Evolutionary conservation across 2,113 vertebrate genomes (phyloP), one percentile per base, ranked within the genome.

Genomic region (Aramus guarauna): DNA sequence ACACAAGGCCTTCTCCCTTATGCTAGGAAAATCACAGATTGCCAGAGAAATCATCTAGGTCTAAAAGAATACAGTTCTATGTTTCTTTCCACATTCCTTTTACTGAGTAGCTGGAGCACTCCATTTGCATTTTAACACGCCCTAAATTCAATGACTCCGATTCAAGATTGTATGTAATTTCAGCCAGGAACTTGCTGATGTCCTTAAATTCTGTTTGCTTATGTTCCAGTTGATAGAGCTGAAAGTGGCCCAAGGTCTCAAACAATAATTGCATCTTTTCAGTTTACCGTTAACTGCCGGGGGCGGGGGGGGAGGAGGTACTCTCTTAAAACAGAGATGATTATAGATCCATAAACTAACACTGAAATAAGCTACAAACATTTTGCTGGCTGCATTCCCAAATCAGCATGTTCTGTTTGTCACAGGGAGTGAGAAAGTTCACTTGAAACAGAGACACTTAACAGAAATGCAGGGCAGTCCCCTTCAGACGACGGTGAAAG

Each of bases 311-410:
- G 55, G 30, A 20, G 19, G 0, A 94, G 14, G 15, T 36, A 59
- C 48, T 85, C 52, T 80, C 29, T 76, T 50, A 13, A 79, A 84
- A 73, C 8, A 63, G 36, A 72, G 62, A 87, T 43, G 2, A 89
- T 84, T 92, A 72, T 0, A 72, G 62, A 93, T 66, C 66, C 75
- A 80, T 71, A 89, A 93, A 86, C 78, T 72, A 95, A 87, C 69
- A 73, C 32, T 75, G 47, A 92, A 94, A 64, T 24, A 47, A 91
- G 67, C 63, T 85, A 93, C 63, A 87, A 92, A 82, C 37, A 67
- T 88, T 92, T 83, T 83, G 48, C 76, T 95, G 93, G 87, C 81
- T 88, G 55, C 36, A 59, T 39, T 95, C 87, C 91, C 67, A 91
- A 91, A 89, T 72, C 62, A 80, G 90, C 59, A 45, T 15, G 43